Evolutionary conservation across 2,113 vertebrate species (phyloP), one percentile per base, ranked within the genome.

Genomic region (Oenanthe melanoleuca): DNA sequence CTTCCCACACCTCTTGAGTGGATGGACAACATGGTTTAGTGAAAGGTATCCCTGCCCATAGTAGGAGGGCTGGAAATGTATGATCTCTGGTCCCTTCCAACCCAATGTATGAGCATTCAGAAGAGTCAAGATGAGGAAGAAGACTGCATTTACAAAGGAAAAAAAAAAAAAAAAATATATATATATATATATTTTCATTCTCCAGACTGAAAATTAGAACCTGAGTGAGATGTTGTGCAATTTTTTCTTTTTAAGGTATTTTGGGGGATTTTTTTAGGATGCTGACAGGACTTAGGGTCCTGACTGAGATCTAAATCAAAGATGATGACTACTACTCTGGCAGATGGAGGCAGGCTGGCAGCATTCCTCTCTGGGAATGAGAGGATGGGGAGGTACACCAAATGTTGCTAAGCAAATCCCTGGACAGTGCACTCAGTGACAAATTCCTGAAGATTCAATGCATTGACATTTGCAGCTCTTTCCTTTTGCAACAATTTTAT

Each of bases 11-110:
- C 6, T 67, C 11, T 37, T 34, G 26, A n/a, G 28, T 45, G 12
- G 6, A 11, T 19, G 8, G 23, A 13, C 13, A 42, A 42, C 16
- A 4, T 1, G 2, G 29, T 42, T 23, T 7, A 42, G 20, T 4
- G 6, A 29, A 40, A 50, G 31, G 16, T 40, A 28, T 22, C 22
- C 22, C 26, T 33, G 18, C 4, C 23, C 19, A 15, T 6, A 12
- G 5, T 21, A 17, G 7, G 60, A 40, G 29, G 42, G 24, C 5
- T 85, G 34, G 31, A 49, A 57, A 25, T 49, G 12, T 19, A 29
- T 29, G 20, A 57, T 5, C 20, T 85, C 34, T 65, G 60, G 42
- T 65, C 42, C 10, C 20, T 66, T 57, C 44, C 31, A 66, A 24
- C 24, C 13, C 34, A 74, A 49, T 45, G 31, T 70, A 69, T 21